Evolutionary conservation across 1,140 invertebrate species (phyloP).

Genomic region (Cepaea nemoralis): DNA sequence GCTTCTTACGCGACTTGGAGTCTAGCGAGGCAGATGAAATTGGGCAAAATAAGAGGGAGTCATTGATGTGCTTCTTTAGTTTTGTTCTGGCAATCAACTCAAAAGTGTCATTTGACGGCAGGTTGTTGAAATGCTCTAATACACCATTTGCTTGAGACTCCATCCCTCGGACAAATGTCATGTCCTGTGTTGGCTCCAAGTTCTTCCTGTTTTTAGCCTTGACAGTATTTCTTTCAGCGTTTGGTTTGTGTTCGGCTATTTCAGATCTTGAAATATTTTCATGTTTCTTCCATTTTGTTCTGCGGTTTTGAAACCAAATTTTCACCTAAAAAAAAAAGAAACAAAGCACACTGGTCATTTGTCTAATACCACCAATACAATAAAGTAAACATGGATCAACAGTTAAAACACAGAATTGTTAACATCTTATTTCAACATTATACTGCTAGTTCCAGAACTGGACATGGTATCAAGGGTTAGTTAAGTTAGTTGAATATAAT

Average conservation of each 20-base stretch:
- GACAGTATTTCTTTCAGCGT: conserved; percentile 57
- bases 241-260: conserved; percentile 78
- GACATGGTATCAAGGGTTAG: too few relatives aligned
- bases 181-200: not conserved
- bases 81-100: not conserved
- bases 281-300: conserved; percentile 97
- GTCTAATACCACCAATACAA: too few relatives aligned
- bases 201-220: conserved; percentile 49
- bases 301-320: conserved; percentile 95
- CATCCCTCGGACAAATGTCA: not conserved
- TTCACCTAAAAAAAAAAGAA: conserved; percentile 82
- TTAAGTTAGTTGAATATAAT: too few relatives aligned
- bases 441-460: too few relatives aligned
- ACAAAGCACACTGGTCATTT: too few relatives aligned
- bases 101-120: not conserved
- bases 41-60: not conserved
- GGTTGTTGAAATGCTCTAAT: conserved; percentile 18
- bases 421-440: too few relatives aligned
- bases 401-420: too few relatives aligned
- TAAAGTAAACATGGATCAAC: too few relatives aligned
- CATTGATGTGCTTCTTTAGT: not conserved
- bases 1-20: not conserved
- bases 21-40: not conserved
- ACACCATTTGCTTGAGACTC: not conserved
- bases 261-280: conserved; percentile 92